These are phyloP conservation scores for Nomada ruficornis DNA, from an alignment of 2,888 invertebrate species.

Conservation along the genomic window DNA sequence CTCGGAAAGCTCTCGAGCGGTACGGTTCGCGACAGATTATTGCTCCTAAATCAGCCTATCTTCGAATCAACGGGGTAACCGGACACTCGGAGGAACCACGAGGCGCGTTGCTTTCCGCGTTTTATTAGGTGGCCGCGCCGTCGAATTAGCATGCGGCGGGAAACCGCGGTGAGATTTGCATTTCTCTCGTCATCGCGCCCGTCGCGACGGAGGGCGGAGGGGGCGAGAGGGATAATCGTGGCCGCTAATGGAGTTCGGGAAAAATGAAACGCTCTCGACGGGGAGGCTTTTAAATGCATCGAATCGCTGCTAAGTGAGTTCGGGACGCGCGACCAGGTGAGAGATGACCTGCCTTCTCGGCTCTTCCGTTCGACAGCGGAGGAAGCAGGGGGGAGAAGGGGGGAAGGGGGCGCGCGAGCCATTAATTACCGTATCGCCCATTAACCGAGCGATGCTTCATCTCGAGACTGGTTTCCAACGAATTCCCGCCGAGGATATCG, in stretches of 20 bases:
- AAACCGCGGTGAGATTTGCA: constrained; percentile 57
- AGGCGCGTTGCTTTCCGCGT: constrained; percentile 16
- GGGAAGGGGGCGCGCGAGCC: constrained; percentile 55
- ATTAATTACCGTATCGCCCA: constrained; percentile 77
- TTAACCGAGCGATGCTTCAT: constrained; percentile 75
- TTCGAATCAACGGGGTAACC: constrained; percentile 17
- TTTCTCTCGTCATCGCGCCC: constrained; percentile 66
- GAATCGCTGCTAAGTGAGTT: constrained; percentile 75
- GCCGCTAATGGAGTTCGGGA: constrained; percentile 75
- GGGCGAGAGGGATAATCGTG: constrained; percentile 75
- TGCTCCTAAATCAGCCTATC: constrained; percentile 28
- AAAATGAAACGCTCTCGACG: constrained; percentile 74
- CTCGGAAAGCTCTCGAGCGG: not conserved
- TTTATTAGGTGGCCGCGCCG: constrained; percentile 49
- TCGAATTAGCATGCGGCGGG: constrained; percentile 1
- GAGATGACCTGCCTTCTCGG: constrained; percentile 55
- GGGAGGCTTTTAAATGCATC: constrained; percentile 77
- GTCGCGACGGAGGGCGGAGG: constrained; percentile 7
- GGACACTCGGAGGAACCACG: not conserved
- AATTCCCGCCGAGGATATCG: not conserved
- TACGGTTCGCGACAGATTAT: not conserved
- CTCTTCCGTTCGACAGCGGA: not conserved
- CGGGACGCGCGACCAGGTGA: constrained; percentile 65
- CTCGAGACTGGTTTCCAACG: not conserved
- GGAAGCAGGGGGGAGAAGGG: too few relatives aligned